Percentiles rank a stretch among this genome's conserved stretches.
phyloP scores from a whole-genome alignment of 1,140 invertebrate species.

The Hirudo medicinalis region DNA sequence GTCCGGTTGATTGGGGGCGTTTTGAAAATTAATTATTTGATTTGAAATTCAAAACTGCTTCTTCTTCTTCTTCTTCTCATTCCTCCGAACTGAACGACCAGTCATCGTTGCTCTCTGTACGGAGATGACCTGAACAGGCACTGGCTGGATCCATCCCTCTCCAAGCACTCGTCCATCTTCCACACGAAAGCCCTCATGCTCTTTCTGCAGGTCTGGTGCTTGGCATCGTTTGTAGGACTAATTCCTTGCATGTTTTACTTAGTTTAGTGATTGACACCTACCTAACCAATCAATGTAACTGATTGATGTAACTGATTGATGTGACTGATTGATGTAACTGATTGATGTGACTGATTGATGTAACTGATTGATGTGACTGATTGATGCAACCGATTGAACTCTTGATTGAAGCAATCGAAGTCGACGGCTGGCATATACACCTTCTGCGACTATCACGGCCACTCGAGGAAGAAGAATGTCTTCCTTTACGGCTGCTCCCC shows the following conservation, averaged over 20 bases:
- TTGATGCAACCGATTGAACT: not conserved
- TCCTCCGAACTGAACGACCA: slow-evolving; percentile 38
- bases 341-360: too few relatives aligned
- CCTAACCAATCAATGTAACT: too few relatives aligned
- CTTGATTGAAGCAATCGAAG: not conserved
- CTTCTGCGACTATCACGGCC: slow-evolving; percentile 83
- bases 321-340: too few relatives aligned
- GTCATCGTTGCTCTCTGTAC: slow-evolving; percentile 61
- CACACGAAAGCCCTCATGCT: slow-evolving; percentile 61
- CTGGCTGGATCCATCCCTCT: slow-evolving; percentile 59
- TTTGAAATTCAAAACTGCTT: not conserved
- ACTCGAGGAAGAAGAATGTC: slow-evolving; percentile 72
- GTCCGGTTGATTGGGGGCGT: too few relatives aligned
- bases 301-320: too few relatives aligned
- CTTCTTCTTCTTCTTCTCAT: too few relatives aligned
- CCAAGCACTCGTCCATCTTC: slow-evolving; percentile 76
- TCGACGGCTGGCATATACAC: slow-evolving; percentile 35
- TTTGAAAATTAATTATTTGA: too few relatives aligned
- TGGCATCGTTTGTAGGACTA: slow-evolving; percentile 17
- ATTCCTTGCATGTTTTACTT: too few relatives aligned
- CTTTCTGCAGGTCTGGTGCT: slow-evolving; percentile 33
- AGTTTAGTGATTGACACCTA: too few relatives aligned
- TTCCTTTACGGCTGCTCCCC: slow-evolving; percentile 75
- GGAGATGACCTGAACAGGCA: slow-evolving; percentile 67
- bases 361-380: not conserved